Evolutionary conservation across 2,113 vertebrate genomes (phyloP).

Genomic region (Spermophilus dauricus): DNA sequence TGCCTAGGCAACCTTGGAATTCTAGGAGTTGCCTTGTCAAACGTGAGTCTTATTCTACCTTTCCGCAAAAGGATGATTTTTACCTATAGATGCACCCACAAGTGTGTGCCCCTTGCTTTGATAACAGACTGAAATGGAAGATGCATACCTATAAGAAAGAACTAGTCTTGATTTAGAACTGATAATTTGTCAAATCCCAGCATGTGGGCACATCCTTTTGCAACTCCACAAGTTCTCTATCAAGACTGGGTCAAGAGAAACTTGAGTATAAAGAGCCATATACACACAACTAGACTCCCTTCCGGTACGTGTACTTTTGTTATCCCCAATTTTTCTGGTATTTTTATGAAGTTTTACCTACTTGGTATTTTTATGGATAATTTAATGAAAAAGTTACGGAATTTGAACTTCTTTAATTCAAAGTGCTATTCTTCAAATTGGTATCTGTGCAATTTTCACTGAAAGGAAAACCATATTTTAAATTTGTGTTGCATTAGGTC

Average conservation of each 20-base stretch:
- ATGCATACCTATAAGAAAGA: not conserved
- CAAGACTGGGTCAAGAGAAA: not conserved
- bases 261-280: not conserved
- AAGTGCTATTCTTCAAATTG: not conserved
- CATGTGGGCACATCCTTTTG: not conserved
- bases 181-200: not conserved
- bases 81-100: not conserved
- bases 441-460: not conserved
- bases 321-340: not conserved
- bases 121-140: not conserved
- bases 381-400: not conserved
- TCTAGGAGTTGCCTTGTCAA: not conserved
- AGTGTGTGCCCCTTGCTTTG: not conserved
- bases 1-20: not conserved
- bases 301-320: not conserved
- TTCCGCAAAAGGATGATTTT: not conserved
- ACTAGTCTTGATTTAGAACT: not conserved
- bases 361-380: not conserved
- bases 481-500: not conserved
- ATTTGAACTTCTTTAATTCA: constrained; percentile 32
- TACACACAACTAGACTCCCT: not conserved
- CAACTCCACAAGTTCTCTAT: not conserved
- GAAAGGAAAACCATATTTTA: not conserved
- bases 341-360: not conserved
- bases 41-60: not conserved